Evolutionary conservation across 2,888 invertebrate genomes (phyloP).

Genomic region (Chrysomela aeneicollis): DNA sequence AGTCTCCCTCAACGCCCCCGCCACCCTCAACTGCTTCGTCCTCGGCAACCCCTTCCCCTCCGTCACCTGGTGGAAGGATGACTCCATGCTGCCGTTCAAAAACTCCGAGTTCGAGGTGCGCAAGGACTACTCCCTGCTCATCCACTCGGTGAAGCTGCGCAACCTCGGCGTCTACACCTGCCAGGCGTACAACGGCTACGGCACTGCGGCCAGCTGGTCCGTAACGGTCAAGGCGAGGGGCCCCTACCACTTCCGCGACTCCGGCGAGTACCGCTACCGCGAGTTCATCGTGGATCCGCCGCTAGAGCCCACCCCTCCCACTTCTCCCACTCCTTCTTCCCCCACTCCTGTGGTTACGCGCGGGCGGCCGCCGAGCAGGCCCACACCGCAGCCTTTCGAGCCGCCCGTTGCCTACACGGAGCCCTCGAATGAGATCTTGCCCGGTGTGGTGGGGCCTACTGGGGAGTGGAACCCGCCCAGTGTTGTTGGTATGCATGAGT

Average conservation of each 20-base stretch:
- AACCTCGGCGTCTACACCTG: conserved; percentile 89
- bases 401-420: conserved; percentile 44
- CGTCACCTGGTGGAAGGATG: conserved; percentile 86
- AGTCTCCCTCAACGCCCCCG: conserved; percentile 75
- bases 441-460: conserved; percentile 36
- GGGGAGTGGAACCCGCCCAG: conserved; percentile 29
- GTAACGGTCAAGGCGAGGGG: conserved; percentile 77
- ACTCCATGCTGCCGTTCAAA: conserved; percentile 76
- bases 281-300: conserved; percentile 69
- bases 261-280: conserved; percentile 67
- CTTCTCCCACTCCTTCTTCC: conserved; percentile 44
- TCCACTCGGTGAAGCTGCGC: conserved; percentile 73
- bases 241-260: conserved; percentile 68
- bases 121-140: conserved; percentile 77
- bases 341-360: conserved; percentile 37
- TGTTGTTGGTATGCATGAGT: conserved; percentile 44
- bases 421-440: conserved; percentile 45
- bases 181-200: conserved; percentile 84
- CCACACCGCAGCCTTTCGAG: conserved; percentile 48
- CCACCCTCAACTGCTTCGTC: conserved; percentile 79
- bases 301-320: conserved; percentile 54
- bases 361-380: conserved; percentile 35
- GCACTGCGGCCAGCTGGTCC: conserved; percentile 78
- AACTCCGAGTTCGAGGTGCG: conserved; percentile 75
- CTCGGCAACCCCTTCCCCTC: conserved; percentile 82